These are phyloP conservation scores for Mionectes macconnelli DNA, from an alignment of 2,113 vertebrate genomes.

Conservation along the genomic window DNA sequence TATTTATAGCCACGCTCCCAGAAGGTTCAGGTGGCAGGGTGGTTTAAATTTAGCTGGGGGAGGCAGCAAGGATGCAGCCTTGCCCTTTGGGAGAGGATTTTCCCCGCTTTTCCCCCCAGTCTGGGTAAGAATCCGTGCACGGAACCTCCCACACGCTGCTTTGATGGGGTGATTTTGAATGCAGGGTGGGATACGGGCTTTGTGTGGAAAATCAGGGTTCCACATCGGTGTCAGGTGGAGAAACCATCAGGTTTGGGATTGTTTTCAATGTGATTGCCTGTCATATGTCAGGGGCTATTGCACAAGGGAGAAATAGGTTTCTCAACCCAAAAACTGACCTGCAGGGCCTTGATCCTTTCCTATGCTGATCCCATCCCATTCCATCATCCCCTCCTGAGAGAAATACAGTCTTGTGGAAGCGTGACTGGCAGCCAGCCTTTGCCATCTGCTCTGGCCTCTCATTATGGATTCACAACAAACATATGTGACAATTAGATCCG, in stretches of 20 bases:
- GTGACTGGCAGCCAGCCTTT: conserved; percentile 35
- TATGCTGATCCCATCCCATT: fast-evolving
- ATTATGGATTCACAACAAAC: conserved; percentile 63
- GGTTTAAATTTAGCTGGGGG: background rate
- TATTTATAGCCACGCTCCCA: conserved; percentile 38
- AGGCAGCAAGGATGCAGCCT: background rate
- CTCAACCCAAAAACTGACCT: background rate
- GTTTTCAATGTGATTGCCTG: background rate
- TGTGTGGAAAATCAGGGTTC: background rate
- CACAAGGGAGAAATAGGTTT: background rate
- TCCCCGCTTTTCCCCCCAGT: background rate
- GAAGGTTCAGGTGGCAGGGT: conserved; percentile 12
- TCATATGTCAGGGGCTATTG: background rate
- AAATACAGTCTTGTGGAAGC: background rate
- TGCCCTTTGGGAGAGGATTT: background rate
- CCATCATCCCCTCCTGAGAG: background rate
- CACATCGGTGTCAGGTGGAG: fast-evolving
- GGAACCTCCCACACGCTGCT: fast-evolving
- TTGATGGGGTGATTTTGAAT: background rate
- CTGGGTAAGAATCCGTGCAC: fast-evolving
- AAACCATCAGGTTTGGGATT: background rate
- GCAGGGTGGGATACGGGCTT: background rate
- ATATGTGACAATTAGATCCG: conserved; percentile 45
- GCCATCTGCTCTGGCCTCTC: conserved; percentile 68
- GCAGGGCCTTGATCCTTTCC: background rate